Base-by-base conservation (phyloP, 2,888 invertebrate species). In the Bembecia ichneumoniformis region DNA sequence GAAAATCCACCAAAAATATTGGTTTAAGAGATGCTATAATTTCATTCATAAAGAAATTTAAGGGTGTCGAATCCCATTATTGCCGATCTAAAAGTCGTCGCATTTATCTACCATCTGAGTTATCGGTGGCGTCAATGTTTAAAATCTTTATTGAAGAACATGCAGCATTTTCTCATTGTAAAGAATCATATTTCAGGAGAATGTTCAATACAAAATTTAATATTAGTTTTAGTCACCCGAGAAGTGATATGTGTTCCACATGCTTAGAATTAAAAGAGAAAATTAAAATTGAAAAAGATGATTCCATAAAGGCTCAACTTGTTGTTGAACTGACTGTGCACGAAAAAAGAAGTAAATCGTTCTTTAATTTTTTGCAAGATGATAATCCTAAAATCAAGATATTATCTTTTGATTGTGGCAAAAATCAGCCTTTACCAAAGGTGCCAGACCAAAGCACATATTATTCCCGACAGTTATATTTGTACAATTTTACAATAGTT, bases 51-150 rank as follows among this genome's bases (percentile, higher is more conserved):
- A n/a, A 58, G 48, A 53, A 51, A 52, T 58, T 58, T 44, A 54
- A 56, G 47, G 53, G 53, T 53, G 50, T 53, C 53, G 52, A 58
- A 52, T 51, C 54, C 17, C 55, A 56, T 49, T 56, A 55, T 43
- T 54, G 52, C 35, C 48, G 55, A 51, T 54, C 54, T 43, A 55
- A 57, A 49, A 53, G 51, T 51, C 52, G 50, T 36, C 53, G 57
- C 44, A 52, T 45, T 47, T 52, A 57, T 55, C 46, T 56, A 40
- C 54, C 55, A 49, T 56, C 56, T 34, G 47, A 51, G 14, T 20
- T 52, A 51, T 45, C 44, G 45, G 48, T 52, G 49, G 46, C 49
- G 47, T 52, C 49, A 51, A 56, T 57, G 54, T 57, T 54, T 49
- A 54, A 54, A 57, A 57, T 55, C 51, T 53, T 52, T 45, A 52